Percentiles rank a stretch among this genome's conserved stretches.
phyloP scores from a whole-genome alignment of 1,140 invertebrate genomes.

The Magallana ariakensis region DNA sequence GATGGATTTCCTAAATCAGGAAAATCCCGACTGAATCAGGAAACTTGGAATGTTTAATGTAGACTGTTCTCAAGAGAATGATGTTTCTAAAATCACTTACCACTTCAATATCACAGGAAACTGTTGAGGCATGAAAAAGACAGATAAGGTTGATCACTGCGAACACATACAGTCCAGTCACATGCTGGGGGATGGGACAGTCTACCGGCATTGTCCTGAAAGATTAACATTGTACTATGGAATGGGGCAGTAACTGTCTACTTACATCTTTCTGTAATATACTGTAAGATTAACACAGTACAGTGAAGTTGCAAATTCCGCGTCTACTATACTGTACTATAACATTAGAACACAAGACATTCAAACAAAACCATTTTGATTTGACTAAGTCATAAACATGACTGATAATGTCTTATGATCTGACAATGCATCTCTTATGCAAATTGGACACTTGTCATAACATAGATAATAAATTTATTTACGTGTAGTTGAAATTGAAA shows the following conservation, averaged over 20 bases:
- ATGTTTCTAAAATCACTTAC: constrained; percentile 36
- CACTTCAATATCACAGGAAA: constrained; percentile 48
- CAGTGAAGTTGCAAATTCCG: no score
- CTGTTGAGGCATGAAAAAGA: constrained; percentile 37
- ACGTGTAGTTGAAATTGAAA: no score
- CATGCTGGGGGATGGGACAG: constrained; percentile 35
- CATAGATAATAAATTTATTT: no score
- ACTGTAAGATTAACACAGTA: no score
- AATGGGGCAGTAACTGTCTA: neutral
- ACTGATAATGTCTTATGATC: no score
- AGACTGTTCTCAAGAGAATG: neutral
- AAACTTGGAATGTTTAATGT: neutral
- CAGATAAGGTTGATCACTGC: constrained; percentile 37
- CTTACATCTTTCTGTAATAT: no score
- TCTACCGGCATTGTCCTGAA: constrained; percentile 38
- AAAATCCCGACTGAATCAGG: neutral
- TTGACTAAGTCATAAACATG: no score
- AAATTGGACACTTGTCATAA: no score
- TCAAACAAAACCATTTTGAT: no score
- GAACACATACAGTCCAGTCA: constrained; percentile 49
- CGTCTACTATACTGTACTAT: no score
- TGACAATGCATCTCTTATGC: no score
- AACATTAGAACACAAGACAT: no score
- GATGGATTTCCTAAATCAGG: neutral
- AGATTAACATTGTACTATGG: constrained; percentile 5